Percentiles rank a stretch among this genome's conserved stretches.
phyloP scores from a whole-genome alignment of 2,797 vertebrate species.

The Austrolebias charrua region DNA sequence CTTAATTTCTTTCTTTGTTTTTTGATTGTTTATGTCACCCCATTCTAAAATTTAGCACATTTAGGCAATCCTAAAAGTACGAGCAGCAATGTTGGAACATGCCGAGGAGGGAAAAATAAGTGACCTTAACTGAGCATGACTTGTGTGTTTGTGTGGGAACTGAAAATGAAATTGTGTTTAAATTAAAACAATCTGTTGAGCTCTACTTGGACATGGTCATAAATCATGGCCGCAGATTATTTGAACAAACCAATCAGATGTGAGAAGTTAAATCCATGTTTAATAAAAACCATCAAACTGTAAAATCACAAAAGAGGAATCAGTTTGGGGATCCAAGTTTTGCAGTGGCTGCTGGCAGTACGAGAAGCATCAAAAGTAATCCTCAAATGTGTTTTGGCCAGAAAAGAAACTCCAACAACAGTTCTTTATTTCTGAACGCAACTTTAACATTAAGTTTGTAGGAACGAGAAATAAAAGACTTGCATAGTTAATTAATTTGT shows the following conservation, averaged over 20 bases:
- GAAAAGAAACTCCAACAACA: neutral
- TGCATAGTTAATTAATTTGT: neutral
- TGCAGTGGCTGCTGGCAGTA: neutral
- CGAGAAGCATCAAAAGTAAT: slow-evolving; percentile 7
- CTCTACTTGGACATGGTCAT: slow-evolving; percentile 48
- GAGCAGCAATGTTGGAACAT: slow-evolving; percentile 30
- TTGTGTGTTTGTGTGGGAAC: slow-evolving; percentile 61
- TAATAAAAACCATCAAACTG: slow-evolving; percentile 25
- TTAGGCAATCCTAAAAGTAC: slow-evolving; percentile 29
- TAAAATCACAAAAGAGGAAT: slow-evolving; percentile 20
- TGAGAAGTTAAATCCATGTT: slow-evolving; percentile 29
- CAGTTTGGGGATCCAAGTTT: slow-evolving; percentile 9
- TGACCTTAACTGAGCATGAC: slow-evolving; percentile 47
- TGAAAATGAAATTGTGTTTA: slow-evolving; percentile 37
- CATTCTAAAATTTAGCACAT: slow-evolving; percentile 8
- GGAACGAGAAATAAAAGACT: neutral
- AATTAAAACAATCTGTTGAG: slow-evolving; percentile 53
- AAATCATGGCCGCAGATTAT: slow-evolving; percentile 56
- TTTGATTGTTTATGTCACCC: neutral
- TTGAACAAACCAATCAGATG: slow-evolving; percentile 34
- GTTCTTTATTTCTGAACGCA: slow-evolving; percentile 8
- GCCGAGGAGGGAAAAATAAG: slow-evolving; percentile 20
- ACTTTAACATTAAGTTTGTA: neutral
- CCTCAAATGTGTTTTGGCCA: neutral
- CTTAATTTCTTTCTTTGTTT: neutral